These are phyloP conservation scores for Diarsia mendica DNA, from an alignment of 2,888 invertebrate genomes.

Conservation along the genomic window DNA sequence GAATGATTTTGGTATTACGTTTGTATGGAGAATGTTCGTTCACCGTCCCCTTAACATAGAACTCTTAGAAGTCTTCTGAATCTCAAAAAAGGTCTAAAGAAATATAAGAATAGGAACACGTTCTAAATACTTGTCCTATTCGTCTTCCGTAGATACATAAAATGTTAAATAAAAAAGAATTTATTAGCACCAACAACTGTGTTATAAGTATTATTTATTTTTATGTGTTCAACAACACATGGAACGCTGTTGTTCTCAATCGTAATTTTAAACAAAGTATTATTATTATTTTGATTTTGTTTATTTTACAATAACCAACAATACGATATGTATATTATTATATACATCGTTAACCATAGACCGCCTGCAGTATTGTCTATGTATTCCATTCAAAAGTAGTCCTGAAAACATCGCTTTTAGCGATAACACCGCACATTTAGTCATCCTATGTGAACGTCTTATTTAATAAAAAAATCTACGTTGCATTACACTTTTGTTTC, in stretches of 20 bases:
- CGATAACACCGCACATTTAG: background rate
- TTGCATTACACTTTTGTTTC: background rate
- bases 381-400: background rate
- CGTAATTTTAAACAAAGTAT: background rate
- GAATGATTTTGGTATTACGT: too few species aligned
- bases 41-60: too few species aligned
- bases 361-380: background rate
- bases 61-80: constrained; percentile 1
- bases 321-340: too few species aligned
- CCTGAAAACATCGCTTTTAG: background rate
- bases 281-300: background rate
- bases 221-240: background rate
- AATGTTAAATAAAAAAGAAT: constrained; percentile 6
- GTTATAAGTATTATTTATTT: background rate
- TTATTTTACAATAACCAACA: too few species aligned
- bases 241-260: background rate
- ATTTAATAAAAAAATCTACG: too few species aligned
- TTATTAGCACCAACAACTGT: background rate
- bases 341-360: background rate
- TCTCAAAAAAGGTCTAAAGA: background rate
- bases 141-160: background rate
- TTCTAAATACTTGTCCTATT: background rate
- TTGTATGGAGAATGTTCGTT: too few species aligned
- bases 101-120: constrained; percentile 23
- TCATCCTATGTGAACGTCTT: background rate